Evolutionary conservation across 2,113 vertebrate species (phyloP).

Genomic region (Amphiprion ocellaris): DNA sequence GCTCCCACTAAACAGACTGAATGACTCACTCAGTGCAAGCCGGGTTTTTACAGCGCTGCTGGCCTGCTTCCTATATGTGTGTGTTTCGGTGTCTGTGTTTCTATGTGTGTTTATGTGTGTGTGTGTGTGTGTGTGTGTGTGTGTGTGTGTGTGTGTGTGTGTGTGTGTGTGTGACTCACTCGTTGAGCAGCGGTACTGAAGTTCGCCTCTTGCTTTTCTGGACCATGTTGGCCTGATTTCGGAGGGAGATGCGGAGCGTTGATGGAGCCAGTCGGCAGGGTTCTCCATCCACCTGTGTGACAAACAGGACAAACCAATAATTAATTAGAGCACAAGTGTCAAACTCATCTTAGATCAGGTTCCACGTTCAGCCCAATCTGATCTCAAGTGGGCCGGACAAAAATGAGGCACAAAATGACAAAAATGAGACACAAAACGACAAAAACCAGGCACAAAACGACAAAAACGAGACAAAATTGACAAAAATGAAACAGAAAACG

Average conservation of each 20-base stretch:
- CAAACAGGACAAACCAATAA: neutral
- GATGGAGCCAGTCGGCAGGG: constrained; percentile 94
- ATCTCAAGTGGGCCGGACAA: too few relatives aligned
- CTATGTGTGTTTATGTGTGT: constrained; percentile 42
- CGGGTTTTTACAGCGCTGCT: constrained; percentile 61
- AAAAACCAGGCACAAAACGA: too few relatives aligned
- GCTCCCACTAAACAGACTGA: constrained; percentile 64
- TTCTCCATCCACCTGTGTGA: constrained; percentile 90
- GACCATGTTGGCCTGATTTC: constrained; percentile 99
- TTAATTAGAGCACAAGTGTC: too few relatives aligned
- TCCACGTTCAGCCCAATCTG: too few relatives aligned
- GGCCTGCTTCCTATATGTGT: constrained; percentile 63
- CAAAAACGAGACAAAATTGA: too few relatives aligned
- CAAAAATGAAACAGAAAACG: too few relatives aligned
- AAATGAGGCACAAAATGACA: too few relatives aligned
- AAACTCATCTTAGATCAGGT: too few relatives aligned
- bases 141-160: constrained; percentile 43
- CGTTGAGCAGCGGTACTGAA: constrained; percentile 93
- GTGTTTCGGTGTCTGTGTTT: constrained; percentile 36
- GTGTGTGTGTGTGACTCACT: constrained; percentile 85
- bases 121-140: constrained; percentile 43
- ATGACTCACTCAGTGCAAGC: constrained; percentile 62
- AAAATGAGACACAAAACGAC: too few relatives aligned
- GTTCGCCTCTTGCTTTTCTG: constrained; percentile 98
- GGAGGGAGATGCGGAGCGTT: constrained; percentile 91